phyloP scores from a whole-genome alignment of 2,113 vertebrate species.

The Albula glossodonta region DNA sequence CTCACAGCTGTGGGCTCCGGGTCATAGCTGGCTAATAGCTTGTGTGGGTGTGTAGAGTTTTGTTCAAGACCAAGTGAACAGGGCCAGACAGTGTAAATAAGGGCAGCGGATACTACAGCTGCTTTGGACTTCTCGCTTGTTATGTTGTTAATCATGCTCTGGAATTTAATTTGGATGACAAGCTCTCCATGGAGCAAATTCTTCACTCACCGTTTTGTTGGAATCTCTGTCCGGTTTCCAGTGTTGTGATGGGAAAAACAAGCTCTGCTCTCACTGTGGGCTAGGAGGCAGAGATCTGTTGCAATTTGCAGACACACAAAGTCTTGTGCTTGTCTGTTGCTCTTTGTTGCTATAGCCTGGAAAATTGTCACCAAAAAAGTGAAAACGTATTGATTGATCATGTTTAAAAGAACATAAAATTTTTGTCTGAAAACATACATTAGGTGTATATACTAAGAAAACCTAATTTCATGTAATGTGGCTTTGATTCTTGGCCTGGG shows the following conservation, averaged over 20 bases:
- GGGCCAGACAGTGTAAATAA: slow-evolving; percentile 1
- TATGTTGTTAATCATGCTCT: slow-evolving; percentile 51
- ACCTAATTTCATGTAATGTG: too few species aligned
- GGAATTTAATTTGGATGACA: slow-evolving; percentile 57
- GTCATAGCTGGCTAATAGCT: too few species aligned
- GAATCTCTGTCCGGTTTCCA: slow-evolving; percentile 54
- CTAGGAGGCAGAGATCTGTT: background rate
- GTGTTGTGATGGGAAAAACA: slow-evolving; percentile 46
- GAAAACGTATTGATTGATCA: too few species aligned
- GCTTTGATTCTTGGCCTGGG: too few species aligned
- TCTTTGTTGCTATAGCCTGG: background rate
- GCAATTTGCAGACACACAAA: too few species aligned
- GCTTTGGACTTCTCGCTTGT: background rate
- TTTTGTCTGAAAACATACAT: too few species aligned
- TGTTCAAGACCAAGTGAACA: slow-evolving; percentile 17
- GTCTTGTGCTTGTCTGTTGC: too few species aligned
- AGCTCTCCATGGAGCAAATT: slow-evolving; percentile 51
- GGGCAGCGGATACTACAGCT: background rate
- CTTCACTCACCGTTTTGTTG: slow-evolving; percentile 49
- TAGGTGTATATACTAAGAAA: too few species aligned
- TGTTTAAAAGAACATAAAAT: too few species aligned
- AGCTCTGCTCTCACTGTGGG: background rate
- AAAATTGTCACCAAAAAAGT: background rate
- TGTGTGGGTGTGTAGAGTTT: background rate
- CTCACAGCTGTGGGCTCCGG: too few species aligned